Percentiles rank a stretch among this genome's conserved stretches.
These are phyloP conservation scores for Crocidura indochinensis DNA, from an alignment of 2,797 vertebrate species.

Conservation along the genomic window DNA sequence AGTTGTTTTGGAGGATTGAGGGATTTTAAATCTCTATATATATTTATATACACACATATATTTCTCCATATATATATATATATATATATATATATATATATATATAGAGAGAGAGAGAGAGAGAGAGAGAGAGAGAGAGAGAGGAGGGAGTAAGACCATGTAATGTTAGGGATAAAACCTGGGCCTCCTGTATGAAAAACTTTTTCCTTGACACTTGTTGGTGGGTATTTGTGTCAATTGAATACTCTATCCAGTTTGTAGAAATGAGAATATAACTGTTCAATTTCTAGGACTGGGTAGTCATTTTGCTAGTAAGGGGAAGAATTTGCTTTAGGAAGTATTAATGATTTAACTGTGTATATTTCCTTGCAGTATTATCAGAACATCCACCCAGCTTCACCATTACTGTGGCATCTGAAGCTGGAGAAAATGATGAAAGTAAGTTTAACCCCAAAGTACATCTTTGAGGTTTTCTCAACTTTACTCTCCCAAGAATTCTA, in stretches of 20 bases:
- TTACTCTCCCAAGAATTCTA: neutral
- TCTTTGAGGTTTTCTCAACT: neutral
- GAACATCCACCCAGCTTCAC: slow-evolving; percentile 96
- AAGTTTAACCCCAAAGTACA: slow-evolving; percentile 87
- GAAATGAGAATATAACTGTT: slow-evolving; percentile 56
- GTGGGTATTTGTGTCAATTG: slow-evolving; percentile 17
- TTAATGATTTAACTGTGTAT: slow-evolving; percentile 64
- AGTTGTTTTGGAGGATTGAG: slow-evolving; percentile 20
- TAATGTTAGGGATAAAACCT: too few relatives aligned
- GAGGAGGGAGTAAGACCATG: neutral
- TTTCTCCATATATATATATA: too few relatives aligned
- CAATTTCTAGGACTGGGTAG: neutral
- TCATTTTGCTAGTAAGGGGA: slow-evolving; percentile 24
- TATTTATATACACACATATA: too few relatives aligned
- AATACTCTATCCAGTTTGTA: slow-evolving; percentile 42
- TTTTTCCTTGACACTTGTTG: too few relatives aligned
- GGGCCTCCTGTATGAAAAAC: neutral
- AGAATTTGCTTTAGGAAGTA: slow-evolving; percentile 24
- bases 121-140: too few relatives aligned
- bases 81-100: too few relatives aligned
- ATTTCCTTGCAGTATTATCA: slow-evolving; percentile 93
- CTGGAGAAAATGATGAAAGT: slow-evolving; percentile 96
- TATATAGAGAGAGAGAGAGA: too few relatives aligned
- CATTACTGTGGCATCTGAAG: slow-evolving; percentile 97
- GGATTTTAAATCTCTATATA: neutral